Evolutionary conservation across 2,113 vertebrate genomes (phyloP).

Genomic region (Rhegmatorhina hoffmannsi): DNA sequence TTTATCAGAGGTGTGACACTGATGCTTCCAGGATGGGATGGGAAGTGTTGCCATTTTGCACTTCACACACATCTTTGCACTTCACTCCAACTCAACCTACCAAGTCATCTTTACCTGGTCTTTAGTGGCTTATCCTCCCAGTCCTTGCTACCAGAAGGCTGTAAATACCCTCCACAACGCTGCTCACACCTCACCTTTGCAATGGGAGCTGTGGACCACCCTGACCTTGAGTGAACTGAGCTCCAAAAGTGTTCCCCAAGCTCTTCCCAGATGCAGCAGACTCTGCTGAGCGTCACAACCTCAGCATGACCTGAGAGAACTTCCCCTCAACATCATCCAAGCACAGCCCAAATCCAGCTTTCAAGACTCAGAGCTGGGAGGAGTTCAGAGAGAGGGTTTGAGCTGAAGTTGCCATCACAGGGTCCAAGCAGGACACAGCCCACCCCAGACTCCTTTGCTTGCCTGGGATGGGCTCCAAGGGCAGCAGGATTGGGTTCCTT

Average conservation of each 20-base stretch:
- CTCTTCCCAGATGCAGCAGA: background rate
- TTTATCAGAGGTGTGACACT: background rate
- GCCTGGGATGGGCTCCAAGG: constrained; percentile 45
- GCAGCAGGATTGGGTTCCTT: constrained; percentile 24
- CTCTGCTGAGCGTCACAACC: fast-evolving
- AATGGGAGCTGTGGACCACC: too few species aligned
- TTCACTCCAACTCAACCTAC: background rate
- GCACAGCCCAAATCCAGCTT: background rate
- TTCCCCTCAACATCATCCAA: fast-evolving
- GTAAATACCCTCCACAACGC: fast-evolving
- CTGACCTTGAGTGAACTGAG: background rate
- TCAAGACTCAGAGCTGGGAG: background rate
- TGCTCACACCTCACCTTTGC: background rate
- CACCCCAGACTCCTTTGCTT: background rate
- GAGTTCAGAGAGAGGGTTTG: background rate
- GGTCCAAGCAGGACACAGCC: background rate
- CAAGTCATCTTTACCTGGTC: background rate
- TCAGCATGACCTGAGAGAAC: fast-evolving
- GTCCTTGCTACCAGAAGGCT: background rate
- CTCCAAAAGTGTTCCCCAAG: background rate
- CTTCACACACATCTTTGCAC: fast-evolving
- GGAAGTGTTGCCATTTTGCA: fast-evolving
- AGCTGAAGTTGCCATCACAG: background rate
- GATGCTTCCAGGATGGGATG: background rate
- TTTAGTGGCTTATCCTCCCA: background rate